These are phyloP conservation scores for Pollenia angustigena DNA, from an alignment of 2,888 invertebrate genomes.

Conservation along the genomic window DNA sequence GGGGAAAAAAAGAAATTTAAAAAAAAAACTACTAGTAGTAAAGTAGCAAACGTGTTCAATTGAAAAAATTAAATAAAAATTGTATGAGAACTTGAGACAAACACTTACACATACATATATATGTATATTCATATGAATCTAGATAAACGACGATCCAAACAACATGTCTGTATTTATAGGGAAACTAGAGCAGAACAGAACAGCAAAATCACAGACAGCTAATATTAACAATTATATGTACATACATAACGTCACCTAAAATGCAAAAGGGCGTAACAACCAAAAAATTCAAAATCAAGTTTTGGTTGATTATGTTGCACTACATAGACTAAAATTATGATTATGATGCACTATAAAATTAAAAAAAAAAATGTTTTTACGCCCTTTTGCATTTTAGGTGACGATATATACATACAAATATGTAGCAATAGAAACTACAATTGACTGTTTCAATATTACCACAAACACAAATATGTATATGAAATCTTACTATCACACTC, in stretches of 20 bases:
- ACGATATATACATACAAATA: too few species aligned
- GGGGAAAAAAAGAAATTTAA: background rate
- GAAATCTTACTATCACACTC: background rate
- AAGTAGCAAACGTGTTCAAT: conserved; percentile 63
- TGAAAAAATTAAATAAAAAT: conserved; percentile 58
- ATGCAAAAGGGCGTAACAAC: too few species aligned
- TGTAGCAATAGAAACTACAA: background rate
- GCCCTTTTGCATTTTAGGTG: too few species aligned
- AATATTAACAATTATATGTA: background rate
- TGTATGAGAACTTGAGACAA: conserved; percentile 17
- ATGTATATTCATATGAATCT: too few species aligned
- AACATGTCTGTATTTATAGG: conserved; percentile 17
- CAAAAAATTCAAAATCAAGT: too few species aligned
- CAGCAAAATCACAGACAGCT: conserved; percentile 6
- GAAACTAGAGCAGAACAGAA: background rate
- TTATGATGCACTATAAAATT: too few species aligned
- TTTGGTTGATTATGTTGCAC: too few species aligned
- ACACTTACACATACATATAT: background rate
- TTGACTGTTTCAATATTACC: conserved; percentile 1
- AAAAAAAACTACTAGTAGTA: background rate
- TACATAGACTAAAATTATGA: too few species aligned
- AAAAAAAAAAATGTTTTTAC: too few species aligned
- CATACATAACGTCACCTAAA: too few species aligned
- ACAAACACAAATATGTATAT: background rate
- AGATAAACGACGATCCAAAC: background rate